Conservation (phyloP, 2,113 vertebrate genomes). For the Anoura caudifer region DNA sequence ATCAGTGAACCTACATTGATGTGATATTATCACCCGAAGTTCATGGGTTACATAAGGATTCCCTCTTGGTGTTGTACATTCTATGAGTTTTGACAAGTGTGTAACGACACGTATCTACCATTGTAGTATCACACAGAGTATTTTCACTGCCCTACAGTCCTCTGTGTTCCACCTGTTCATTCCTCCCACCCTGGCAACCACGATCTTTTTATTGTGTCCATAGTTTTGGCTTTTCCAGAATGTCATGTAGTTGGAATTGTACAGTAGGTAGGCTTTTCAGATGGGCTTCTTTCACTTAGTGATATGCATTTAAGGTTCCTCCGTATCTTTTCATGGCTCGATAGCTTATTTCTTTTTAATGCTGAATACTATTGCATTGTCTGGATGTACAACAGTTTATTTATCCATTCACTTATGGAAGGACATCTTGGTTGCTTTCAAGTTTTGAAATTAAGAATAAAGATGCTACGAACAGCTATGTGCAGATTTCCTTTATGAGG, state of each 20-base stretch:
- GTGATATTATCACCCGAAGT: background rate
- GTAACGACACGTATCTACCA: background rate
- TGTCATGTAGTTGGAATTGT: background rate
- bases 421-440: background rate
- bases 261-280: background rate
- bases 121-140: background rate
- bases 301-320: background rate
- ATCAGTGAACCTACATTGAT: background rate
- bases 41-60: background rate
- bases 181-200: background rate
- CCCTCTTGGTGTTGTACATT: background rate
- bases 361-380: background rate
- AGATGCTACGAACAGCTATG: background rate
- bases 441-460: background rate
- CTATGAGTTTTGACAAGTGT: background rate
- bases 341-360: background rate
- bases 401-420: background rate
- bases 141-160: background rate
- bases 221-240: background rate
- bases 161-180: background rate
- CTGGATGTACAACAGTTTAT: background rate
- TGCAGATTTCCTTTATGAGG: background rate
- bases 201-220: background rate
- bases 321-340: background rate
- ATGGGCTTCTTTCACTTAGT: background rate